These are phyloP conservation scores for Drosophila macrothrix DNA, from an alignment of 2,888 invertebrate genomes.

Conservation along the genomic window DNA sequence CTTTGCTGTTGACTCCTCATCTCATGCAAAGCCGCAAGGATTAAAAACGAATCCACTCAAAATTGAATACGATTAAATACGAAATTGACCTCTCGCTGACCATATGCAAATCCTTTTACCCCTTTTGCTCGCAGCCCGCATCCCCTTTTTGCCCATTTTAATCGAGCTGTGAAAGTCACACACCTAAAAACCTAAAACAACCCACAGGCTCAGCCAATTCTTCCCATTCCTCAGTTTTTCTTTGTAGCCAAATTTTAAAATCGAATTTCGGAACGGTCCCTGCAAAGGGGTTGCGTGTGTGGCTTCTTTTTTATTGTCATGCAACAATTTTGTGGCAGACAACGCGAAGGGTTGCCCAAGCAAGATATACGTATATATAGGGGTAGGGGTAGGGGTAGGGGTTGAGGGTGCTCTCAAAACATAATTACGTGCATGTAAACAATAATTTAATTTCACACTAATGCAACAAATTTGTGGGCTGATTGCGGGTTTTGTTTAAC, in stretches of 20 bases:
- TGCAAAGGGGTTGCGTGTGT: slow-evolving; percentile 29
- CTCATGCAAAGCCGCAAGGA: slow-evolving; percentile 56
- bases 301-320: slow-evolving; percentile 52
- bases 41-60: slow-evolving; percentile 79
- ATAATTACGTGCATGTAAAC: slow-evolving; percentile 84
- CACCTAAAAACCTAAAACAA: slow-evolving; percentile 3
- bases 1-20: slow-evolving; percentile 49
- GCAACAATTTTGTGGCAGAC: slow-evolving; percentile 50
- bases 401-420: slow-evolving; percentile 64
- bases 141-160: slow-evolving; percentile 18
- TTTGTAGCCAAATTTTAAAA: slow-evolving; percentile 77
- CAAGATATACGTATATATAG: not conserved
- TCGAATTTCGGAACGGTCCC: slow-evolving; percentile 62
- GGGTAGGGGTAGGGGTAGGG: not conserved
- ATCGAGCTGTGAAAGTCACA: slow-evolving; percentile 74
- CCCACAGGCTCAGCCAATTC: slow-evolving; percentile 5
- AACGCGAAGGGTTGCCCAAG: slow-evolving; percentile 54
- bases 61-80: slow-evolving; percentile 77
- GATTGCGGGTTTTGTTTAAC: slow-evolving; percentile 80
- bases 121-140: slow-evolving; percentile 7
- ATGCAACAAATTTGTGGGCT: slow-evolving; percentile 85
- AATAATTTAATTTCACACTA: slow-evolving; percentile 84
- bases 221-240: slow-evolving; percentile 24
- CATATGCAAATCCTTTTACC: slow-evolving; percentile 61
- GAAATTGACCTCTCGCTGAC: slow-evolving; percentile 76